Conservation (phyloP, 2,888 invertebrate species). For the Erebia ligea region DNA sequence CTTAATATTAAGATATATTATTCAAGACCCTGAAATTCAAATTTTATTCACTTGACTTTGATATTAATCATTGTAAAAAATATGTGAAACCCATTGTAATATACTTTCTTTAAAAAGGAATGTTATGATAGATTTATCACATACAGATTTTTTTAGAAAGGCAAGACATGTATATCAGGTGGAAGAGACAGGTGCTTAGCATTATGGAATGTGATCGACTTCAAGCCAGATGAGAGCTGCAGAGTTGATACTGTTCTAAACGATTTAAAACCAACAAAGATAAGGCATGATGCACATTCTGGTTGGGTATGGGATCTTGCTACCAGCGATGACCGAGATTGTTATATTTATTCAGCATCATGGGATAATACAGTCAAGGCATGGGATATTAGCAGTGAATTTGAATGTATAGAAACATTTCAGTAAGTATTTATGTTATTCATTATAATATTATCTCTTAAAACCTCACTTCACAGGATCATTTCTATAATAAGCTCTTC, state of each 20-base stretch:
- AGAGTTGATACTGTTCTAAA: conserved; percentile 53
- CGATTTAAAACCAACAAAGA: conserved; percentile 60
- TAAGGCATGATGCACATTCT: conserved; percentile 77
- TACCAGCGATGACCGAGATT: conserved; percentile 65
- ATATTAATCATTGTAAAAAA: too few relatives aligned
- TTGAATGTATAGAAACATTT: conserved; percentile 74
- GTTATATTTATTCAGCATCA: conserved; percentile 82
- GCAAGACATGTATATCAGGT: conserved; percentile 81
- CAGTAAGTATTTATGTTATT: conserved; percentile 56
- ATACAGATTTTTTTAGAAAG: conserved; percentile 59
- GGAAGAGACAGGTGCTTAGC: conserved; percentile 83
- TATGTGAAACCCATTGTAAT: too few relatives aligned
- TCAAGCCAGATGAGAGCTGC: conserved; percentile 54
- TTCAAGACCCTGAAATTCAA: too few relatives aligned
- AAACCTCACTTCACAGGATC: too few relatives aligned
- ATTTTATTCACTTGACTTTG: too few relatives aligned
- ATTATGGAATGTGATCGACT: conserved; percentile 74
- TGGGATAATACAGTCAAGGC: conserved; percentile 85
- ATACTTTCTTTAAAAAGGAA: not conserved
- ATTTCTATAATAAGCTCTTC: too few relatives aligned
- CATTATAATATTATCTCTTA: too few relatives aligned
- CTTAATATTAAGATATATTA: too few relatives aligned
- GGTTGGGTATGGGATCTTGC: conserved; percentile 87
- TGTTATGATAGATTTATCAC: not conserved
- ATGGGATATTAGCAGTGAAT: conserved; percentile 76